Evolutionary conservation across 2,113 vertebrate genomes (phyloP).

Genomic region (Arenaria interpres): DNA sequence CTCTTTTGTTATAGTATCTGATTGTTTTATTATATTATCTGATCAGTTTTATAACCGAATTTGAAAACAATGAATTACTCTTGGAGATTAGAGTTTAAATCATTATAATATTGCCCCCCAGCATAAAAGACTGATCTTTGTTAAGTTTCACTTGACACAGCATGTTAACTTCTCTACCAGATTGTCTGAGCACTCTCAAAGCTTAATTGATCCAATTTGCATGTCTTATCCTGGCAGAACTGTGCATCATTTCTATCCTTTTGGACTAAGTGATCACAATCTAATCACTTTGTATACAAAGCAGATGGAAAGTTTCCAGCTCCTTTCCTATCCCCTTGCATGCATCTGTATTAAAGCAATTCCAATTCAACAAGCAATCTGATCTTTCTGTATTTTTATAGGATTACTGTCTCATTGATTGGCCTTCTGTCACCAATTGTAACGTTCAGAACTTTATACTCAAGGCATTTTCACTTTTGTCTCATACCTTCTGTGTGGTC

Average conservation of each 20-base stretch:
- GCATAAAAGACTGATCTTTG: slow-evolving; percentile 34
- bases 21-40: not conserved
- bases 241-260: slow-evolving; percentile 53
- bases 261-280: slow-evolving; percentile 54
- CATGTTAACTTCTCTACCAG: slow-evolving; percentile 61
- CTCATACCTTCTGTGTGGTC: slow-evolving; percentile 8
- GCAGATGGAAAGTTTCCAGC: slow-evolving; percentile 63
- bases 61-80: not conserved
- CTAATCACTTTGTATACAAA: slow-evolving; percentile 62
- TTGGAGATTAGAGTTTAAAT: slow-evolving; percentile 42
- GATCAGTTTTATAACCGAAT: not conserved
- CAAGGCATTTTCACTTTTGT: slow-evolving; percentile 17
- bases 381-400: slow-evolving; percentile 54
- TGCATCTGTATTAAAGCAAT: slow-evolving; percentile 34
- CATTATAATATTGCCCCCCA: not conserved
- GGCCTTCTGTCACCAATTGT: slow-evolving; percentile 59
- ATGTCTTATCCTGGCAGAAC: slow-evolving; percentile 55
- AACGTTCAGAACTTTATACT: slow-evolving; percentile 36
- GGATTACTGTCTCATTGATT: slow-evolving; percentile 49
- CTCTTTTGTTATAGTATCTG: not conserved
- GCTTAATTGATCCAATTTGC: slow-evolving; percentile 72
- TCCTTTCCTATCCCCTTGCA: slow-evolving; percentile 26
- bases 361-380: slow-evolving; percentile 11
- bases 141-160: slow-evolving; percentile 62
- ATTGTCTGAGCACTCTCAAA: slow-evolving; percentile 56